Conservation (phyloP, 2,797 vertebrate species). For the Garrulus glandarius region DNA sequence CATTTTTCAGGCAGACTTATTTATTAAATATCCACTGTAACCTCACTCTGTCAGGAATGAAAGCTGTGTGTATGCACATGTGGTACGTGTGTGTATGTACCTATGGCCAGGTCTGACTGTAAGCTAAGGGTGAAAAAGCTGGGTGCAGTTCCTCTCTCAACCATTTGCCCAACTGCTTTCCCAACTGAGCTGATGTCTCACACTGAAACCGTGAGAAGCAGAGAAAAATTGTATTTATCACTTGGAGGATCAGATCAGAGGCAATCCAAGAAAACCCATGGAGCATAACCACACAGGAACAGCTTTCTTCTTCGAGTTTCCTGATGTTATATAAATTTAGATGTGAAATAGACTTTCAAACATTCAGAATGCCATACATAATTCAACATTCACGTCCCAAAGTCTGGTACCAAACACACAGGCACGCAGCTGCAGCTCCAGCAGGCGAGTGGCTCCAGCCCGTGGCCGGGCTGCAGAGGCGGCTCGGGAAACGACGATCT, state of each 20-base stretch:
- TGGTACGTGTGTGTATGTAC: fast-evolving
- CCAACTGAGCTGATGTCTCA: not conserved
- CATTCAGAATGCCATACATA: not conserved
- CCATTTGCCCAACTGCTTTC: not conserved
- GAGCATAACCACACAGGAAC: fast-evolving
- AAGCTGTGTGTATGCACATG: fast-evolving
- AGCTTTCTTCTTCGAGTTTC: not conserved
- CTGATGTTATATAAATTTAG: not conserved
- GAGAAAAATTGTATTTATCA: not conserved
- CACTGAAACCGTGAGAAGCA: not conserved
- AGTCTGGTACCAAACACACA: not conserved
- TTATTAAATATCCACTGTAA: no score
- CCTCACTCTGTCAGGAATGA: not conserved
- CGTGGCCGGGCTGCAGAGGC: not conserved
- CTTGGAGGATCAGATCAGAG: not conserved
- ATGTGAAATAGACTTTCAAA: not conserved
- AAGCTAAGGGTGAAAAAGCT: fast-evolving
- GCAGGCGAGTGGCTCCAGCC: not conserved
- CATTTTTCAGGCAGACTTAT: not conserved
- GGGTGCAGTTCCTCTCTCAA: not conserved
- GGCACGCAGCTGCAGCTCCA: not conserved
- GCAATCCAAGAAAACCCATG: not conserved
- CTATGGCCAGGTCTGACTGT: fast-evolving
- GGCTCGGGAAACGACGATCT: no score
- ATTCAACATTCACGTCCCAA: not conserved